A percentile compares a stretch with the other conserved stretches of the same genome.
Evolutionary conservation across 2,797 vertebrate species (phyloP).

Genomic region (Tangara arthus): DNA sequence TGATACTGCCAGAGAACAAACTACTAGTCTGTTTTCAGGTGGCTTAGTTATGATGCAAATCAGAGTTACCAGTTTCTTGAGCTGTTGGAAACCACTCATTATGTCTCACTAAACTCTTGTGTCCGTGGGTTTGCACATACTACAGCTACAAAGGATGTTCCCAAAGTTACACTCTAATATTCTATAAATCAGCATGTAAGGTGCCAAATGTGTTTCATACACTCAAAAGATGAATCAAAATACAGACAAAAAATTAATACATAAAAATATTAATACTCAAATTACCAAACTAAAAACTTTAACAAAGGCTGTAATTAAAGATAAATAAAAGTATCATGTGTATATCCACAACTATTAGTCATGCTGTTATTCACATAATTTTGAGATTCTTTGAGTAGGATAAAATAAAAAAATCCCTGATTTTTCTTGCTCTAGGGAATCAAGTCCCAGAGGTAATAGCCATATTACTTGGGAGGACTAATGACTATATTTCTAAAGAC

Average conservation of each 20-base stretch:
- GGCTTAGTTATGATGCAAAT: neutral
- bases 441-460: neutral
- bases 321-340: neutral
- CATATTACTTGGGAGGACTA: neutral
- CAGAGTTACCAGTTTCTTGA: neutral
- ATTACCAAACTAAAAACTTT: neutral
- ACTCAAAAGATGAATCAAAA: neutral
- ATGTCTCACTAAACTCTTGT: neutral
- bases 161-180: neutral
- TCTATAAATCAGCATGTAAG: neutral
- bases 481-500: neutral
- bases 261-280: neutral
- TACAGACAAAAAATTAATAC: neutral
- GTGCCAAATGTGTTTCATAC: neutral
- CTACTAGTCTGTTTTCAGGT: neutral
- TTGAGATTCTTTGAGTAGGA: neutral
- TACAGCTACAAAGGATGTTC: neutral
- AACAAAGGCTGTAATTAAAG: neutral
- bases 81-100: neutral
- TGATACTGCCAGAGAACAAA: neutral
- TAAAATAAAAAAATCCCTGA: neutral
- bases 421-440: neutral
- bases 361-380: neutral
- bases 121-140: neutral
- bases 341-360: neutral